Conservation (phyloP, 2,113 vertebrate genomes). For the Ornithorhynchus anatinus region DNA sequence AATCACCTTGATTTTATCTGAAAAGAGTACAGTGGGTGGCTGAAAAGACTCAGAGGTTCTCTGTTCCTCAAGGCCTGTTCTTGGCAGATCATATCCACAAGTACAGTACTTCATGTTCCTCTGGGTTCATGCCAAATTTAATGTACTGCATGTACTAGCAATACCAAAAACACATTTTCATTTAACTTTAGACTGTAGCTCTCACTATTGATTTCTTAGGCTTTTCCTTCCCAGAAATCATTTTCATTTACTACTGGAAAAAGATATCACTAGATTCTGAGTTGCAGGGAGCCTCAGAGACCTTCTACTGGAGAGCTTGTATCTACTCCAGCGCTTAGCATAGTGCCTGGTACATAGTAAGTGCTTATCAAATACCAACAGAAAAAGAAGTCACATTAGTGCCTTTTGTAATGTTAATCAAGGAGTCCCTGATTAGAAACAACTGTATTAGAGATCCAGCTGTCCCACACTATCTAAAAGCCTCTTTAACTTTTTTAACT, state of each 20-base stretch:
- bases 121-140: constrained; percentile 50
- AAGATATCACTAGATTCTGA: too few relatives aligned
- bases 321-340: too few relatives aligned
- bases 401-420: neutral
- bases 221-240: constrained; percentile 33
- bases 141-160: constrained; percentile 61
- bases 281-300: too few relatives aligned
- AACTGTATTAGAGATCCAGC: neutral
- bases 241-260: constrained; percentile 43
- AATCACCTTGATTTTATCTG: neutral
- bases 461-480: constrained; percentile 1
- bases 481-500: constrained; percentile 6
- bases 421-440: constrained; percentile 17
- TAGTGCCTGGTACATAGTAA: too few relatives aligned
- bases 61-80: constrained; percentile 64
- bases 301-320: too few relatives aligned
- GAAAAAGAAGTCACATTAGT: constrained; percentile 13
- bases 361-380: too few relatives aligned
- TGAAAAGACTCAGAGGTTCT: constrained; percentile 38
- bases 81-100: constrained; percentile 58
- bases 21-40: constrained; percentile 33
- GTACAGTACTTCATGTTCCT: constrained; percentile 63
- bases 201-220: constrained; percentile 55
- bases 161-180: constrained; percentile 57
- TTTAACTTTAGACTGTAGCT: constrained; percentile 63